Base-by-base conservation (phyloP, 35 echinoderm and acorn worm genomes). In the Eucidaris tribuloides region DNA sequence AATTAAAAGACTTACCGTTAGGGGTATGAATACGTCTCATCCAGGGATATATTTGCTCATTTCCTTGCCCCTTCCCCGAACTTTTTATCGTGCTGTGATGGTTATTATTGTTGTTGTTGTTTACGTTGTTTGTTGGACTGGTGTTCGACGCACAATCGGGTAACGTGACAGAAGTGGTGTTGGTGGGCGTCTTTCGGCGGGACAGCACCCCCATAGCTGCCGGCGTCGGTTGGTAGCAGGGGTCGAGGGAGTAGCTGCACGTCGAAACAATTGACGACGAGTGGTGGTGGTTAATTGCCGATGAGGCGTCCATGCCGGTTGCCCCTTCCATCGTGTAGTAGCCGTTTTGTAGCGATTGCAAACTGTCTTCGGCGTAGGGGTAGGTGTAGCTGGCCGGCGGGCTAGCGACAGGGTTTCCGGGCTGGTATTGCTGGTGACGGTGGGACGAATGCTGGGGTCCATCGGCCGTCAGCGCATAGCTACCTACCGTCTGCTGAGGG, bases 281-380 rank as follows among this genome's bases (percentile, higher is more conserved):
- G 44, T 74, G 68, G 37, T 74, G 68, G 68, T 74, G 68, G 68
- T 74, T 74, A 18, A 74, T 74, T 6, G 68, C 68, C 24, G 68
- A 35, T 7, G 68, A 42, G 41, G 68, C 68, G 44, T 74, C 68
- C 68, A 74, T 74, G 34, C 68, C 68, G 41, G 68, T 74, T 35
- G 68, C 68, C 68, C 68, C 68, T 74, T 74, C 68, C 68, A 74
- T 74, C 14, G 68, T 74, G 68, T 74, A 74, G 34, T 74, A 74
- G 68, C 68, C 68, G 68, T 74, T 74, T 74, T 74, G 68, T 7
- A 74, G 68, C 1, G 68, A 74, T 33, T 74, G 68, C 38, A 74
- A 40, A 36, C 68, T 74, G 30, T 74, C 68, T n/a, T 74, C 68
- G 34, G 68, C 44, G 38, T 74, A 74, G 34, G 68, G 68, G 68